Conservation (phyloP, 2,797 vertebrate species). For the Sebastes elongatus region DNA sequence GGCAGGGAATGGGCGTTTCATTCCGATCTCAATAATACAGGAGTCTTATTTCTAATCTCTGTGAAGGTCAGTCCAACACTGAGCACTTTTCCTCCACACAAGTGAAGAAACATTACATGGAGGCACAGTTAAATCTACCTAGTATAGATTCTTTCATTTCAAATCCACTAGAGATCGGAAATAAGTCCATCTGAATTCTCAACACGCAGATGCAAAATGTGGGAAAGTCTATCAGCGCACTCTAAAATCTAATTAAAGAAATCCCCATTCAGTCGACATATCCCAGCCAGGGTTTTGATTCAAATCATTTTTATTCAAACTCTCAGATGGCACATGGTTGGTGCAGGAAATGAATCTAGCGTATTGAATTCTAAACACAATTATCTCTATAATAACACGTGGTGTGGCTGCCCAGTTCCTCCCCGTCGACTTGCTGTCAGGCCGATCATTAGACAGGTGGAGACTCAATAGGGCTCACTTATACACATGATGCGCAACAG, state of each 20-base stretch:
- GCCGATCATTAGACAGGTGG: constrained; percentile 9
- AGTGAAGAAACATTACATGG: constrained; percentile 8
- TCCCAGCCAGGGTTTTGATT: constrained; percentile 21
- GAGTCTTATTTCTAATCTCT: constrained; percentile 28
- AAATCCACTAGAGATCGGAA: background rate
- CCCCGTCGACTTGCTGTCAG: background rate
- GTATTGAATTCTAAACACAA: constrained; percentile 39
- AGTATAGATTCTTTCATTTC: constrained; percentile 9
- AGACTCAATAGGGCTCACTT: background rate
- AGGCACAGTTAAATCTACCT: background rate
- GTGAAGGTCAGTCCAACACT: constrained; percentile 25
- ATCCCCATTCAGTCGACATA: constrained; percentile 5
- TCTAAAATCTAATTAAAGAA: constrained; percentile 52
- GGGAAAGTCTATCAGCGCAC: constrained; percentile 20
- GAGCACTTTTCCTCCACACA: constrained; percentile 11
- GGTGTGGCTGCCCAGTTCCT: background rate
- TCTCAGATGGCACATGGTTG: constrained; percentile 1
- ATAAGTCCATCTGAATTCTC: constrained; percentile 31
- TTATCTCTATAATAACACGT: constrained; percentile 30
- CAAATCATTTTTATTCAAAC: constrained; percentile 43
- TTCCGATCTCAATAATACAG: constrained; percentile 17
- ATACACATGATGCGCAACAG: background rate
- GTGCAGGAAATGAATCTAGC: constrained; percentile 53
- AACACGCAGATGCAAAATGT: constrained; percentile 6
- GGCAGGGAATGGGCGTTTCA: constrained; percentile 1